These are phyloP conservation scores for Actinemys pallida DNA, from an alignment of 2,113 vertebrate genomes.

Conservation along the genomic window DNA sequence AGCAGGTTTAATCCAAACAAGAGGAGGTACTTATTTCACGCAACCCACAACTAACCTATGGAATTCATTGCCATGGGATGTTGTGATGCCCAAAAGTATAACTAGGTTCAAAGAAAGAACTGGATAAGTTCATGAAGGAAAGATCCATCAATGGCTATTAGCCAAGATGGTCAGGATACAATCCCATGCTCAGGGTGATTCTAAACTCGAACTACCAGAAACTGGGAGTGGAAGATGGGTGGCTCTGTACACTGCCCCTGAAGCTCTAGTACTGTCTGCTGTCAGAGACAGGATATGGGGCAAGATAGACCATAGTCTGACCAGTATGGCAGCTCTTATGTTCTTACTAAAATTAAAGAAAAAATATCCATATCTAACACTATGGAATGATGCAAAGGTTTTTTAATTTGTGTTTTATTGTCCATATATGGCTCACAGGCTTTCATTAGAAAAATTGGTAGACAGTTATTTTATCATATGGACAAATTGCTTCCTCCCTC, in stretches of 20 bases:
- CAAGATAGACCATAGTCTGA: background rate
- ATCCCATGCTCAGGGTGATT: background rate
- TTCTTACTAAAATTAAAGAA: background rate
- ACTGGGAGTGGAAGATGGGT: background rate
- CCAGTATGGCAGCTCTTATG: background rate
- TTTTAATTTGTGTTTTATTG: background rate
- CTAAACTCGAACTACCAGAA: background rate
- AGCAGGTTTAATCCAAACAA: background rate
- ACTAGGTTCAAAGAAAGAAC: background rate
- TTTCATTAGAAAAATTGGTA: background rate
- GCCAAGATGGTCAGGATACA: background rate
- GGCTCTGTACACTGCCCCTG: background rate
- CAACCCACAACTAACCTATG: background rate
- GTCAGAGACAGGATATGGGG: background rate
- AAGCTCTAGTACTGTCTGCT: background rate
- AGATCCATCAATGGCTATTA: background rate
- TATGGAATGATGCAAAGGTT: background rate
- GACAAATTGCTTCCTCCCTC: background rate
- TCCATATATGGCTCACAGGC: background rate
- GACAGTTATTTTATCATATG: background rate
- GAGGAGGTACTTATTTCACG: background rate
- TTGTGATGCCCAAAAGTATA: background rate
- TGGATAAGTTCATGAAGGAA: background rate
- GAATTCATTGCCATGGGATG: background rate
- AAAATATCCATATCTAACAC: background rate